Base-by-base conservation (phyloP, 2,113 vertebrate species). In the Neolamprologus modestus region DNA sequence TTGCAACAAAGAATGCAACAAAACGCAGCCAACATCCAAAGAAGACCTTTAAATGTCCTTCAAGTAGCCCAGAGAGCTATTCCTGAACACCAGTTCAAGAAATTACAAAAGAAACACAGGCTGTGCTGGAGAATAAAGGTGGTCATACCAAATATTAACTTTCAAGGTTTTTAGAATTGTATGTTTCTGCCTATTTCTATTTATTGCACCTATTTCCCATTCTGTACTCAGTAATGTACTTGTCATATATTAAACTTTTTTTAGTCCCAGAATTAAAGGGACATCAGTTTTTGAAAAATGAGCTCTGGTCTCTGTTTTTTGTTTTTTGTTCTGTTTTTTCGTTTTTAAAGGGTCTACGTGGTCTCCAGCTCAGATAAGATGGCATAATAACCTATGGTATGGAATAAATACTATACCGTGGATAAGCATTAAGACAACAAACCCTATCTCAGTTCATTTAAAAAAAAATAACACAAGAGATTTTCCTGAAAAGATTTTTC, bases 201-300 rank as follows among this genome's bases (percentile, higher is more conserved):
- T 35, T 13, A 66, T 66, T 68, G 7, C 11, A 6, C 35, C 4
- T 40, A 40, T 68, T 68, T 68, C 19, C 7, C 33, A 40, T 68
- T 68, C 4, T 35, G 59, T n/a, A 63, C 31, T 66, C 0, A 66
- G 59, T 61, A 33, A 63, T 37, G 61, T 66, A n/a, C 10, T 66
- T 35, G 19, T 21, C 61, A 66, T 66, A n/a, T 37, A 19, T 33
- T 9, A 1, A 1, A 4, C 0, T 0, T 5, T 1, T 35, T 63
- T 11, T 35, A 10, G 31, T 66, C 19, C 7, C 63, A 68, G 63
- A 68, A 68, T 0, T 68, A 37, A 3, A 21, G 19, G 2, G 33
- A 14, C 35, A 21, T 68, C 4, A 1, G 11, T 68, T 68, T 68
- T 37, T 68, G 4, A 68, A 2, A 68, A 4, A n/a, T 35, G 6